phyloP scores from a whole-genome alignment of 1,140 invertebrate species.

The Samia ricini region DNA sequence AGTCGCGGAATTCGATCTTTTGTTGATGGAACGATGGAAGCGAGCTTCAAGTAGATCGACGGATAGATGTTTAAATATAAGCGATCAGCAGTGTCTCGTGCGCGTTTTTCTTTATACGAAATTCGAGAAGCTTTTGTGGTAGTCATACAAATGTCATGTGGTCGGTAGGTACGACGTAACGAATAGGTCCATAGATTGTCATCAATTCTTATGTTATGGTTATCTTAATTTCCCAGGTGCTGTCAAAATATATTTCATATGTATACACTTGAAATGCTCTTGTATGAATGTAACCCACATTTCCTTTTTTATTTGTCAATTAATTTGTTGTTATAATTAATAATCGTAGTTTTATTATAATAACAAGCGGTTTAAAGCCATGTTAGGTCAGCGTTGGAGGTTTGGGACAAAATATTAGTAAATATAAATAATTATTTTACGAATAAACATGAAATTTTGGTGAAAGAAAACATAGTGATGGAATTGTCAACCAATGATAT shows the following conservation, averaged over 20 bases:
- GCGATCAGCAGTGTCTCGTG: constrained; percentile 63
- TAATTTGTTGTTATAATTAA: too few relatives aligned
- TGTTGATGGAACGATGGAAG: constrained; percentile 64
- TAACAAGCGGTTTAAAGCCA: too few relatives aligned
- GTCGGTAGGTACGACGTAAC: not conserved
- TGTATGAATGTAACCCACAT: too few relatives aligned
- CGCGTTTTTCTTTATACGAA: constrained; percentile 53
- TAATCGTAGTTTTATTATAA: too few relatives aligned
- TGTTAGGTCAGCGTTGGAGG: too few relatives aligned
- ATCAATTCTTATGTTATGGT: constrained; percentile 9
- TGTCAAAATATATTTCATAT: not conserved
- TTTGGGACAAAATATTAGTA: too few relatives aligned
- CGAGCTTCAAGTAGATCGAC: constrained; percentile 58
- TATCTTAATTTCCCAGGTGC: constrained; percentile 16
- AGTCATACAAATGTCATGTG: constrained; percentile 42
- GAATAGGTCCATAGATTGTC: constrained; percentile 27
- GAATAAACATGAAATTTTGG: too few relatives aligned
- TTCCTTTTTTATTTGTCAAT: not conserved
- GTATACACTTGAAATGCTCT: not conserved
- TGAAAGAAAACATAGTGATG: too few relatives aligned
- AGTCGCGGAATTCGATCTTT: constrained; percentile 64
- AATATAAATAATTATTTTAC: too few relatives aligned
- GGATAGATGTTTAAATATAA: too few relatives aligned
- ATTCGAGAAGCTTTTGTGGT: constrained; percentile 60
- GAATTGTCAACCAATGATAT: too few relatives aligned